Evolutionary conservation across 1,140 invertebrate genomes (phyloP).

Genomic region (Nasonia vitripennis): DNA sequence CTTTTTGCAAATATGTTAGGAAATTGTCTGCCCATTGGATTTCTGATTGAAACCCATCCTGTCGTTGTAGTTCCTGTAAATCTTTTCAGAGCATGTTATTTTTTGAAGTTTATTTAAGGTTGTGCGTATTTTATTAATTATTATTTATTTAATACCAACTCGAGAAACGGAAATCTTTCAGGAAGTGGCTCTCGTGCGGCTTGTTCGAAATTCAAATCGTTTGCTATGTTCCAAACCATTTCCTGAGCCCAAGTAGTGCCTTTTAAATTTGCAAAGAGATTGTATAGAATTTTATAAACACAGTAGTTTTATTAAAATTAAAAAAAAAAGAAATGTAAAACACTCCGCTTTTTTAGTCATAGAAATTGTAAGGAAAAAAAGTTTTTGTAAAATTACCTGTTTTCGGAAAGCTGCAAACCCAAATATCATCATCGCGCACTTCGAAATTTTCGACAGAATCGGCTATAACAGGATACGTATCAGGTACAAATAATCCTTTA

Average conservation of each 20-base stretch:
- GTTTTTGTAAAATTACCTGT: constrained; percentile 62
- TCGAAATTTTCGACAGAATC: constrained; percentile 65
- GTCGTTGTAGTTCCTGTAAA: background rate
- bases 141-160: constrained; percentile 48
- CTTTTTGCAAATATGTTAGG: constrained; percentile 61
- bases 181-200: constrained; percentile 62
- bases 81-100: background rate
- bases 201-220: constrained; percentile 74
- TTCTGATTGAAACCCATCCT: background rate
- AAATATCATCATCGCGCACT: constrained; percentile 72
- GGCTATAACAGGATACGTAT: background rate
- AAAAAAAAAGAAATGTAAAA: background rate
- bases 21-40: background rate
- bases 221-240: constrained; percentile 76
- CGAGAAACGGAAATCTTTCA: constrained; percentile 60
- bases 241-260: constrained; percentile 78
- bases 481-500: background rate
- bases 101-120: too few species aligned
- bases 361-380: too few species aligned
- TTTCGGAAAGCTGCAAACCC: constrained; percentile 74
- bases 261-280: constrained; percentile 9
- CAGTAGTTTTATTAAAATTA: background rate
- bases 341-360: too few species aligned
- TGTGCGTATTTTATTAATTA: too few species aligned
- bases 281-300: constrained; percentile 8